These are phyloP conservation scores for Hartigia nigra DNA, from an alignment of 2,888 invertebrate species.

Conservation along the genomic window DNA sequence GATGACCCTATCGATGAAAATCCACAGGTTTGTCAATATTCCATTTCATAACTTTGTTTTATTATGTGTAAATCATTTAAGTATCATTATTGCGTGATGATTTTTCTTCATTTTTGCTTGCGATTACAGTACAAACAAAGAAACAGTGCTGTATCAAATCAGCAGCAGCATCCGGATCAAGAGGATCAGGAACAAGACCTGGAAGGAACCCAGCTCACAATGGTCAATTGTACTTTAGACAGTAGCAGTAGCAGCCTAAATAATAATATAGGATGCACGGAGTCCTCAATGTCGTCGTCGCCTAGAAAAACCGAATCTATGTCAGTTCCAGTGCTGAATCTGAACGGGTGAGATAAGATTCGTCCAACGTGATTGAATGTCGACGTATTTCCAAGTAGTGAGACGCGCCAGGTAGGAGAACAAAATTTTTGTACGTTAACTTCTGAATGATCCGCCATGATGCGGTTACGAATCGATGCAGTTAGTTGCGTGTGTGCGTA, in stretches of 20 bases:
- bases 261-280: constrained; percentile 54
- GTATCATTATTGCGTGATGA: background rate
- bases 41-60: background rate
- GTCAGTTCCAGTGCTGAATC: constrained; percentile 54
- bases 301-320: constrained; percentile 47
- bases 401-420: constrained; percentile 3
- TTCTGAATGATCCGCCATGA: constrained; percentile 1
- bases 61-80: background rate
- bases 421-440: constrained; percentile 8
- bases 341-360: constrained; percentile 57
- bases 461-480: constrained; percentile 11
- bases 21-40: constrained; percentile 70
- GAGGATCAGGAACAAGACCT: constrained; percentile 41
- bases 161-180: constrained; percentile 24
- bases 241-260: constrained; percentile 58
- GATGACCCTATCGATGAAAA: constrained; percentile 75
- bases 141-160: constrained; percentile 38
- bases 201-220: constrained; percentile 56
- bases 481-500: constrained; percentile 2
- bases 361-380: constrained; percentile 13
- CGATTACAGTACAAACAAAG: constrained; percentile 47
- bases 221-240: constrained; percentile 54
- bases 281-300: constrained; percentile 38
- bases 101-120: background rate
- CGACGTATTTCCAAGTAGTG: constrained; percentile 15